These are phyloP conservation scores for Gryllus longicercus DNA, from an alignment of 2,888 invertebrate species.

Conservation along the genomic window DNA sequence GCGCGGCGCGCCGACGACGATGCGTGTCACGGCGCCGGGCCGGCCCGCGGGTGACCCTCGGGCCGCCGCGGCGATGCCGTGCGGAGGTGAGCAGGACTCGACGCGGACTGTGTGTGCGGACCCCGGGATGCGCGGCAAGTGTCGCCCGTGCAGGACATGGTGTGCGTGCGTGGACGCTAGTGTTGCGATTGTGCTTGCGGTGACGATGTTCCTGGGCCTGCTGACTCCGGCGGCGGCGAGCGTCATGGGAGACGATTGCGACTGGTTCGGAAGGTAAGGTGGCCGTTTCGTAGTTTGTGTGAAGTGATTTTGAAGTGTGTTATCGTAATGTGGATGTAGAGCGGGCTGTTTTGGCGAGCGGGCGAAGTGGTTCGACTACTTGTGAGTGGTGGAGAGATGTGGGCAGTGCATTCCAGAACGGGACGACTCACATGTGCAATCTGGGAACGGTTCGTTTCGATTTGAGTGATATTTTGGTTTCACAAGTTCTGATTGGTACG, in stretches of 20 bases:
- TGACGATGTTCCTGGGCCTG: background rate
- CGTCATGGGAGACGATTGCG: slow-evolving; percentile 64
- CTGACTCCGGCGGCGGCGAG: slow-evolving; percentile 50
- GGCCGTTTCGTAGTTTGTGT: background rate
- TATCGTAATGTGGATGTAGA: too few relatives aligned
- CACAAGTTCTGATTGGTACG: too few relatives aligned
- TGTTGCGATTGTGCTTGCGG: slow-evolving; percentile 22
- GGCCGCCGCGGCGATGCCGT: background rate
- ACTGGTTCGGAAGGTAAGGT: slow-evolving; percentile 66
- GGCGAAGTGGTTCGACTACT: background rate
- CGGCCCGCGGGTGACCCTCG: background rate
- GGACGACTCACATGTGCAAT: too few relatives aligned
- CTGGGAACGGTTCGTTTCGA: too few relatives aligned
- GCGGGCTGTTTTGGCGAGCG: too few relatives aligned
- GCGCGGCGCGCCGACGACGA: background rate
- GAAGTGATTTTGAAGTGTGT: too few relatives aligned
- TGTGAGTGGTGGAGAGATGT: background rate
- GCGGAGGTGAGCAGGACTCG: background rate
- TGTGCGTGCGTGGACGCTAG: background rate
- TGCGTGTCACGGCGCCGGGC: background rate
- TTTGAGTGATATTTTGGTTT: too few relatives aligned
- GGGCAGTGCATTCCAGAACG: too few relatives aligned
- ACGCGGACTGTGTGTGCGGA: background rate
- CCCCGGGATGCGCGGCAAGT: slow-evolving; percentile 17
- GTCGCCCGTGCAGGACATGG: background rate